A percentile compares a stretch with the other conserved stretches of the same genome.
Evolutionary conservation across 2,113 vertebrate species (phyloP).

Genomic region (Indicator maculatus): DNA sequence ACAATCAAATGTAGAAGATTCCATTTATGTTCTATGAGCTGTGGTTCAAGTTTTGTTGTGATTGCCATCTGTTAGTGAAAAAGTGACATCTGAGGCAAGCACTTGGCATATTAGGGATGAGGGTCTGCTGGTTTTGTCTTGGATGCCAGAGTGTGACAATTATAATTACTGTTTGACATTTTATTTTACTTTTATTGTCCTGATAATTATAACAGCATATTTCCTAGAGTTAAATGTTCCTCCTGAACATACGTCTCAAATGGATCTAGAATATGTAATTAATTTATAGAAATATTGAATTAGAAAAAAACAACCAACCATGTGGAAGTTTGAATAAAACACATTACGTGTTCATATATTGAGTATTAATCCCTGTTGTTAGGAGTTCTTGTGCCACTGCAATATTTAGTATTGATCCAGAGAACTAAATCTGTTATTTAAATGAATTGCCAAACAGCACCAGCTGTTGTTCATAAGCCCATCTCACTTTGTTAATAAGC

Average conservation of each 20-base stretch:
- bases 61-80: neutral
- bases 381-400: constrained; percentile 13
- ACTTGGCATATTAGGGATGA: neutral
- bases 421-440: neutral
- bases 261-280: neutral
- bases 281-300: neutral
- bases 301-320: neutral
- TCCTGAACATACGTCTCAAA: neutral
- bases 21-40: neutral
- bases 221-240: neutral
- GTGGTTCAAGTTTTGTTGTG: neutral
- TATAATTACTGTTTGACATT: neutral
- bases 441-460: neutral
- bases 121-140: neutral
- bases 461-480: neutral
- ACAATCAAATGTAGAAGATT: neutral
- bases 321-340: neutral
- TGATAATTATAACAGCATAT: neutral
- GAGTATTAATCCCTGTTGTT: neutral
- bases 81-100: neutral
- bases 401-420: neutral
- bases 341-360: neutral
- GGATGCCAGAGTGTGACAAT: neutral
- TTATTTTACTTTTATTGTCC: neutral
- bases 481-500: neutral